A percentile compares a stretch with the other conserved stretches of the same genome.
Conservation (phyloP, 2,113 vertebrate species). For the Nicator chloris region DNA sequence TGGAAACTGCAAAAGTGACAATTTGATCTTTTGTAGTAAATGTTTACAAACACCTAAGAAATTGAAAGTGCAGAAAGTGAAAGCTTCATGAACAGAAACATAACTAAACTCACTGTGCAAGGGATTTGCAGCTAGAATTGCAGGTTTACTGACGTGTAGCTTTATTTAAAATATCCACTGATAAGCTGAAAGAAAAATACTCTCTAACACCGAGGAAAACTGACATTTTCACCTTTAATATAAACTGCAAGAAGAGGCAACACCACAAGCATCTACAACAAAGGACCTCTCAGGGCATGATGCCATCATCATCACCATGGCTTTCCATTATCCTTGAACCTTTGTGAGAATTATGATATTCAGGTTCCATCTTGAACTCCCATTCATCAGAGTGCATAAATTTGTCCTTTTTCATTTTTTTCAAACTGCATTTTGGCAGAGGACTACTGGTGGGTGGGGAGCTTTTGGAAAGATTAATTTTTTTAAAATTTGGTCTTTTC, state of each 20-base stretch:
- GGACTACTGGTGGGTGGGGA: neutral
- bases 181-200: neutral
- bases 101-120: neutral
- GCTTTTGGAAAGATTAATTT: conserved; percentile 26
- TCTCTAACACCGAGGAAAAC: neutral
- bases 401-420: conserved; percentile 8
- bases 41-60: neutral
- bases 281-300: neutral
- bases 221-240: neutral
- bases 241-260: neutral
- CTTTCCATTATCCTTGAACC: neutral
- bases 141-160: neutral
- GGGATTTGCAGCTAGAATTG: neutral
- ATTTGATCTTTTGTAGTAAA: neutral
- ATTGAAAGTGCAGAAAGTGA: neutral
- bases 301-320: neutral
- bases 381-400: neutral
- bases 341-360: neutral
- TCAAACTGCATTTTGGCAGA: conserved; percentile 34
- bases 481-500: conserved; percentile 21
- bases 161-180: neutral
- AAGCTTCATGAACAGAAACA: neutral
- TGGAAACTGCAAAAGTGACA: neutral
- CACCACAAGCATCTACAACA: neutral
- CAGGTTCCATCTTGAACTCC: conserved; percentile 21